Evolutionary conservation across 2,797 vertebrate species (phyloP), one percentile per base, ranked within the genome.

Genomic region (Gallinago stenura): DNA sequence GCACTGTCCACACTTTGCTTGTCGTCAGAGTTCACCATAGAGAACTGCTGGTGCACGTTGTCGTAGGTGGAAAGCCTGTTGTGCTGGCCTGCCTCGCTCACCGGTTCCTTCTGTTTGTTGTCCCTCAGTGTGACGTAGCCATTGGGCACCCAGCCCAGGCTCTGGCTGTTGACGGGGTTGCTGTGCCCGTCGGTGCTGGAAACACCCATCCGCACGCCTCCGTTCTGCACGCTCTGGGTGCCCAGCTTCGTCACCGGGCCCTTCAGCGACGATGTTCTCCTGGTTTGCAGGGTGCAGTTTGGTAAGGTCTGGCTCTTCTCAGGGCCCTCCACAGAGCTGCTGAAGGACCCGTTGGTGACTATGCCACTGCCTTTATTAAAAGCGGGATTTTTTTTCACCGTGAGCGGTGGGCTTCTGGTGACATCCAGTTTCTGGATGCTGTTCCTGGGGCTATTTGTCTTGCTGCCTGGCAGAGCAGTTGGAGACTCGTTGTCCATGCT

Each of bases 1-100:
- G 99, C 99, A 12, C 99, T 99, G 98, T 99, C 99, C 22, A 99
- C 98, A 0, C 99, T 99, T 98, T 99, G 99, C 53, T 99, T 99
- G 98, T 99, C 99, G 69, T 99, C 99, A 2, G 98, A 98, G 97
- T 97, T 99, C 97, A 98, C 80, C 97, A 98, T 19, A 87, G 99
- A 97, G 95, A 98, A 98, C 96, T 99, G 99, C n/a, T 99, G 98
- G 41, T 99, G 99, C 54, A 99, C 99, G 0, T 99, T 99, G 95
- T 99, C 99, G 0, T 99, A 99, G 2, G 99, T 99, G 78, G 99
- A 99, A 37, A 99, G 98, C 28, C 99, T 98, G 93, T 99, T 98
- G 97, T 99, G 99, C 87, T 98, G 98, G 84, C 97, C 97, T 0
- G 98, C 95, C 51, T 99, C 99, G 2, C 94, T 97, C 1, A 87